Base-by-base conservation (phyloP, 2,797 vertebrate genomes). In the Erethizon dorsatum region DNA sequence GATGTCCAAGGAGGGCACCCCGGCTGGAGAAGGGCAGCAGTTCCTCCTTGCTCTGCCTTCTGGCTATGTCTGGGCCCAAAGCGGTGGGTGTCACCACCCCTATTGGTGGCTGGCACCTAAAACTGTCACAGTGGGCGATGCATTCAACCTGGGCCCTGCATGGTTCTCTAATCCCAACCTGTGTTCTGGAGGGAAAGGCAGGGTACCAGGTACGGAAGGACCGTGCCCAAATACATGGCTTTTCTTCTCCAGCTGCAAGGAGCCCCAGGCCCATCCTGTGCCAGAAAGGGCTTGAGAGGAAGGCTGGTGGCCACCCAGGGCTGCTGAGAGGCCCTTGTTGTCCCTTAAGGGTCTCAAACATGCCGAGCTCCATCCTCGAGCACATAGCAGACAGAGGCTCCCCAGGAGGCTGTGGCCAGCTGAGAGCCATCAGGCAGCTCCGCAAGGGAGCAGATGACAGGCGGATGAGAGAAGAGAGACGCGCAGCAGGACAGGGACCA, bases 401-500 rank as follows among this genome's bases (percentile, higher is more conserved):
- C 1, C 24, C 24, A 12, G 59, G 7, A 52, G 54, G 56, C 56
- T 26, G 13, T 0, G 22, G 33, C 57, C 15, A 13, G 13, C 50
- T 31, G 54, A 31, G 59, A 41, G 20, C 61, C 18, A 18, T 5
- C 28, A 2, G 1, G 75, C 12, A 17, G 52, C 73, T 47, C 37
- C 17, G 41, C 2, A n/a, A 20, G 47, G 12, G 59, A 1, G 33
- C 50, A 47, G 37, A 4, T 2, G 0, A 4, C 0, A 0, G 52
- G 8, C 0, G 1, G n/a, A 10, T 0, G 50, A 31, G 54, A 1
- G 12, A 11, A n/a, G 75, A 50, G 14, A 22, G 28, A 37, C 2
- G 2, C 8, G 2, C 65, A 14, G 71, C 28, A 13, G 20, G 65
- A 12, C 0, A 5, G 6, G 20, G 57, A 45, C 22, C 6, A 26